These are phyloP conservation scores for Suncus etruscus DNA, from an alignment of 2,113 vertebrate genomes.

Conservation along the genomic window DNA sequence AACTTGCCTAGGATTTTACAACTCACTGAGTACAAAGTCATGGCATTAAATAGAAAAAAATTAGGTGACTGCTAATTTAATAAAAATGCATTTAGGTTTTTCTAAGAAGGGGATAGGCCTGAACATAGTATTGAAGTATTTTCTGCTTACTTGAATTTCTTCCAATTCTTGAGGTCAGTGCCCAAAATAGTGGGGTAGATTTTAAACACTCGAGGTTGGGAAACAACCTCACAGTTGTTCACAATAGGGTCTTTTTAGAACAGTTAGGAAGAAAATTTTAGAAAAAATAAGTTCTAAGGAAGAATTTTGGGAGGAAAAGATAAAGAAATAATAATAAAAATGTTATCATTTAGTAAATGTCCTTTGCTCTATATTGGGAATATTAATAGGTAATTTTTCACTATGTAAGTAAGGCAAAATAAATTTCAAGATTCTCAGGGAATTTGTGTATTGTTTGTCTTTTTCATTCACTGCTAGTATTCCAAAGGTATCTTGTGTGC, in stretches of 20 bases:
- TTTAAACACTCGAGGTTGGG: not conserved
- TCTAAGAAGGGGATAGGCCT: not conserved
- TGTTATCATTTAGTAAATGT: not conserved
- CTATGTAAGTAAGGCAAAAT: not conserved
- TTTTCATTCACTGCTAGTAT: not conserved
- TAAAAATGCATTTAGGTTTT: constrained; percentile 22
- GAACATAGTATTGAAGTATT: not conserved
- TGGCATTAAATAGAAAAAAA: constrained; percentile 11
- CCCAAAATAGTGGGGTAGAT: not conserved
- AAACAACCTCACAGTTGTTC: not conserved
- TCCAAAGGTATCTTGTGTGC: not conserved
- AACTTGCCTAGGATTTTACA: constrained; percentile 32
- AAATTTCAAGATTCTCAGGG: not conserved
- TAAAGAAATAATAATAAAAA: not conserved
- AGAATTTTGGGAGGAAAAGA: not conserved
- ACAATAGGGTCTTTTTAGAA: not conserved
- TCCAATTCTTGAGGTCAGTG: not conserved
- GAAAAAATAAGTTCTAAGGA: not conserved
- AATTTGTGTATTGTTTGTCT: not conserved
- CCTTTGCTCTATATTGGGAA: not conserved
- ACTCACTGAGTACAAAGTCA: not conserved
- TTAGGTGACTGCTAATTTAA: not conserved
- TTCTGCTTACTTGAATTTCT: constrained; percentile 25
- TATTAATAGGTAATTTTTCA: not conserved
- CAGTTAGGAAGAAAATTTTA: not conserved